A percentile compares a stretch with the other conserved stretches of the same genome.
These are phyloP conservation scores for Tetheella fluctuosa DNA, from an alignment of 2,888 invertebrate genomes.

Conservation along the genomic window DNA sequence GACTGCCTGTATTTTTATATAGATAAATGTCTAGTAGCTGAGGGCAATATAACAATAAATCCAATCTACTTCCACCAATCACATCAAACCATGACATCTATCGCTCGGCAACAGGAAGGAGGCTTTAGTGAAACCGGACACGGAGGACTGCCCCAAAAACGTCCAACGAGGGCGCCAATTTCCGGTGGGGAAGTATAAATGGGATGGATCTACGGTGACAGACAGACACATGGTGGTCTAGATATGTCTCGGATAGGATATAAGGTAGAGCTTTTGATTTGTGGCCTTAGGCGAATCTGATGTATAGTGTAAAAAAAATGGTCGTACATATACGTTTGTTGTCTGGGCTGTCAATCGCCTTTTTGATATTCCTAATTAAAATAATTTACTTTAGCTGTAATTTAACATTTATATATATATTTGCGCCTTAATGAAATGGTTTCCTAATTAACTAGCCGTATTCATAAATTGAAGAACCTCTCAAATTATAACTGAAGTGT, in stretches of 20 bases:
- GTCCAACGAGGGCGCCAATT: slow-evolving; percentile 41
- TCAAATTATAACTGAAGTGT: background rate
- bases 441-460: no score
- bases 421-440: no score
- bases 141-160: slow-evolving; percentile 37
- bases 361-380: no score
- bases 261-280: background rate
- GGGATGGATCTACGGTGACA: slow-evolving; percentile 5
- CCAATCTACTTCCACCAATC: slow-evolving; percentile 29
- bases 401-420: no score
- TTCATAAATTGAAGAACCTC: background rate
- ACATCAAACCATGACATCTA: slow-evolving; percentile 27
- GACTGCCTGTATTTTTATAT: no score
- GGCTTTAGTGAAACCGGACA: slow-evolving; percentile 35
- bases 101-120: slow-evolving; percentile 34
- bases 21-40: no score
- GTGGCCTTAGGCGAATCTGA: background rate
- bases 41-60: background rate
- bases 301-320: no score
- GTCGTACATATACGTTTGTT: no score
- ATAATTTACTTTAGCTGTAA: no score
- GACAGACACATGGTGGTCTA: slow-evolving; percentile 10
- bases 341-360: no score
- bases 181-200: slow-evolving; percentile 28
- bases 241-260: background rate